Conservation (phyloP, 2,797 vertebrate species). For the Tragelaphus eurycerus region DNA sequence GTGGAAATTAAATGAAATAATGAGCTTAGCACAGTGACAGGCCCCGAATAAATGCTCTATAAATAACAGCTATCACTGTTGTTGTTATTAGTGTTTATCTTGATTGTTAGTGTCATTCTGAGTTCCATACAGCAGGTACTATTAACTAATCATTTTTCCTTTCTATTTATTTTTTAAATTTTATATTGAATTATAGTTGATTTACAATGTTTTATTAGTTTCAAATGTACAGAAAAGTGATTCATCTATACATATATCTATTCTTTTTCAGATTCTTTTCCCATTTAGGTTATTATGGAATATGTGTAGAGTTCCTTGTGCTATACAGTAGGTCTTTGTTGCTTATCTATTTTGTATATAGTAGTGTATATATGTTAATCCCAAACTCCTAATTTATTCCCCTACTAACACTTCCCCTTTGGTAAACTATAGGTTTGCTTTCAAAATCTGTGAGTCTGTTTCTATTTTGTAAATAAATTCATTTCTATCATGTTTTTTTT, state of each 20-base stretch:
- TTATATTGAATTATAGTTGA: not conserved
- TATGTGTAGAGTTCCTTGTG: not conserved
- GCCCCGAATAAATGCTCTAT: not conserved
- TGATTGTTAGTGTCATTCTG: slow-evolving; percentile 25
- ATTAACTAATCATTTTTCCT: not conserved
- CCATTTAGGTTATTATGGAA: not conserved
- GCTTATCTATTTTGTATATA: not conserved
- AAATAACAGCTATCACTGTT: not conserved
- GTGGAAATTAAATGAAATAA: slow-evolving; percentile 29
- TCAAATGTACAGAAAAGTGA: not conserved
- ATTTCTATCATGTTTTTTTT: not conserved
- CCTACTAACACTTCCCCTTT: not conserved
- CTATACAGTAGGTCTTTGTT: not conserved
- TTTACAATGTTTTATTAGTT: not conserved
- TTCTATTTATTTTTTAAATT: not conserved
- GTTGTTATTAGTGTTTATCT: not conserved
- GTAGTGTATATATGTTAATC: not conserved
- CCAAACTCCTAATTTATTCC: not conserved
- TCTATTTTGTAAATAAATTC: not conserved
- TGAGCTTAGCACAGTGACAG: not conserved
- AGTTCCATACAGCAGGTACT: slow-evolving; percentile 1
- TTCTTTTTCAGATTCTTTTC: not conserved
- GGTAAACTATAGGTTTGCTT: not conserved
- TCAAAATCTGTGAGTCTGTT: not conserved
- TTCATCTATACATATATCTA: not conserved